phyloP scores from a whole-genome alignment of 2,888 invertebrate genomes.

The Micoletzkya japonica region DNA sequence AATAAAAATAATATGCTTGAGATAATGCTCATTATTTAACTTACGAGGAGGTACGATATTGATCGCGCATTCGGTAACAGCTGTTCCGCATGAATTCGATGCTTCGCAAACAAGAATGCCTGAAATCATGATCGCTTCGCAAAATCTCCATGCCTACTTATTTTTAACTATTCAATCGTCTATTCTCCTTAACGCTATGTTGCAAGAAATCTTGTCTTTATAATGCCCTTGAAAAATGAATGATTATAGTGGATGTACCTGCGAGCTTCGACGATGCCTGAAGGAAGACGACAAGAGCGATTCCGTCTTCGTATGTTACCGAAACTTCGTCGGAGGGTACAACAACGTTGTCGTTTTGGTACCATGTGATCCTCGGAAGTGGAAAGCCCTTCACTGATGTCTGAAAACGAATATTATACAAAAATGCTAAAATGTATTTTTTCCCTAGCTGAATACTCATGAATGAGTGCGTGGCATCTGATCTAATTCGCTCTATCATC shows the following conservation, averaged over 20 bases:
- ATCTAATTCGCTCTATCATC: no score
- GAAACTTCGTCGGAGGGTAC: conserved; percentile 6
- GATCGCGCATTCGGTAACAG: conserved; percentile 30
- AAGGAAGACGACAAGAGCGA: conserved; percentile 34
- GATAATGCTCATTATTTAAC: no score
- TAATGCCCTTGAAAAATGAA: not conserved
- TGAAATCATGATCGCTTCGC: no score
- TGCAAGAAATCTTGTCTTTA: no score
- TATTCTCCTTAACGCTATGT: no score
- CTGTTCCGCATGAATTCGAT: conserved; percentile 40
- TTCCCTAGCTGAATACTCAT: no score
- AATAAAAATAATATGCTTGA: no score
- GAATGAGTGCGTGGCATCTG: no score
- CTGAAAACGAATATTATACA: not conserved
- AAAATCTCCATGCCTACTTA: no score
- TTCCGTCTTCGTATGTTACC: conserved; percentile 43
- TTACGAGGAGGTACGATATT: conserved; percentile 25
- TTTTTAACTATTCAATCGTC: no score
- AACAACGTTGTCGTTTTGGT: conserved; percentile 36
- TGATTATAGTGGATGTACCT: not conserved
- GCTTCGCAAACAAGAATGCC: conserved; percentile 41
- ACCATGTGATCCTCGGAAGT: conserved; percentile 50
- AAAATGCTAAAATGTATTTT: not conserved
- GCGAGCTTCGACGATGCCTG: conserved; percentile 13
- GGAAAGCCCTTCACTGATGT: conserved; percentile 48